Evolutionary conservation across 2,797 vertebrate species (phyloP).

Genomic region (Peromyscus aztecus): DNA sequence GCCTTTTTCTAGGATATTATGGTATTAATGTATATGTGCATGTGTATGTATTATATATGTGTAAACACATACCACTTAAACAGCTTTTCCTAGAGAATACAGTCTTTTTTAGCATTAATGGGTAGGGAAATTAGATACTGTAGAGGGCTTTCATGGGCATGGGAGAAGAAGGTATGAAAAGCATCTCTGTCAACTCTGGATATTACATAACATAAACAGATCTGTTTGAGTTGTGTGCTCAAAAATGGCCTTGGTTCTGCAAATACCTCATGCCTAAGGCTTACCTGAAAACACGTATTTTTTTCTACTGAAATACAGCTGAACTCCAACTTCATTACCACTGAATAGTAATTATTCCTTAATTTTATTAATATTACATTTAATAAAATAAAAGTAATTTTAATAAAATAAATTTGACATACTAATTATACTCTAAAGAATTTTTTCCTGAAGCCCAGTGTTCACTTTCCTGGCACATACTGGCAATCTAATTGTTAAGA

Average conservation of each 20-base stretch:
- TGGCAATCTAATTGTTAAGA: background rate
- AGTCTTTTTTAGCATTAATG: background rate
- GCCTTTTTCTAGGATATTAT: background rate
- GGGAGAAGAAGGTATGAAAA: accelerated
- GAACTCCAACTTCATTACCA: background rate
- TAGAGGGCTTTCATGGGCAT: background rate
- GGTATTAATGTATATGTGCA: background rate
- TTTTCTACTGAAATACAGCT: background rate
- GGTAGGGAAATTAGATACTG: background rate
- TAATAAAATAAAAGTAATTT: background rate
- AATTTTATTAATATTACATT: background rate
- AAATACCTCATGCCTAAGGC: background rate
- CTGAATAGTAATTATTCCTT: background rate
- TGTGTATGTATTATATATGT: background rate
- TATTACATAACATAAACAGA: background rate
- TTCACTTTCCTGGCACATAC: background rate
- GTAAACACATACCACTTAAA: background rate
- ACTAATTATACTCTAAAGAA: background rate
- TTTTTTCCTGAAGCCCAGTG: constrained; percentile 17
- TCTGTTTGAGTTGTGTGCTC: background rate
- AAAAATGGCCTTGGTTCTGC: background rate
- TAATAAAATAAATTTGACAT: background rate
- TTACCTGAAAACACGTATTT: background rate
- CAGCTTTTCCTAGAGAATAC: background rate
- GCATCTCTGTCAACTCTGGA: background rate